Percentiles rank a stretch among this genome's conserved stretches.
Conservation (phyloP, 2,113 vertebrate genomes). For the Pavo muticus region DNA sequence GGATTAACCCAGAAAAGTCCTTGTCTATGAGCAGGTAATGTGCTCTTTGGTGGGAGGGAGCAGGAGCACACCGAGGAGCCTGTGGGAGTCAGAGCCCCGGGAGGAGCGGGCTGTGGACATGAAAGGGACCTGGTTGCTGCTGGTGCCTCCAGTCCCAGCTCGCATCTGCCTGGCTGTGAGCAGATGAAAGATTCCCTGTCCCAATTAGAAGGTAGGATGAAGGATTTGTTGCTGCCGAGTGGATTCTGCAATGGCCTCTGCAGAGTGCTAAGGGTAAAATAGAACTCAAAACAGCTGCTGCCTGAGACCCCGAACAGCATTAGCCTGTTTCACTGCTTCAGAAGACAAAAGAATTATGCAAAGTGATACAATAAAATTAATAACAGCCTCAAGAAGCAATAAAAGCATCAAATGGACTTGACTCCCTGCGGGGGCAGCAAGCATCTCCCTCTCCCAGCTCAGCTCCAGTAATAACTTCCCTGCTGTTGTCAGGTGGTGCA, state of each 20-base stretch:
- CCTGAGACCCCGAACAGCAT: neutral
- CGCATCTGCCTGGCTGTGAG: neutral
- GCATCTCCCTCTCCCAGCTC: neutral
- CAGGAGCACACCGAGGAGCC: neutral
- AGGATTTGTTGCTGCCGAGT: conserved; percentile 23
- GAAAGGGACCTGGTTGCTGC: conserved; percentile 35
- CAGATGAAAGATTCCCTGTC: conserved; percentile 11
- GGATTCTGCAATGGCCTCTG: neutral
- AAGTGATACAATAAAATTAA: conserved; percentile 36
- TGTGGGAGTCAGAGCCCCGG: neutral
- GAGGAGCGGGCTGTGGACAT: conserved; percentile 25
- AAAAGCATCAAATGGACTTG: conserved; percentile 18
- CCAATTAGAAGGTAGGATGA: neutral
- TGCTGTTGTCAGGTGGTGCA: neutral
- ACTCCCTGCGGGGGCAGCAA: neutral
- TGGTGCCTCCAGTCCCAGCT: conserved; percentile 20
- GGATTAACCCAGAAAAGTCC: conserved; percentile 44
- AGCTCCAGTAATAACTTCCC: neutral
- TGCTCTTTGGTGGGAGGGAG: neutral
- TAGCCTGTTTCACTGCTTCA: conserved; percentile 13
- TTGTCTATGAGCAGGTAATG: neutral
- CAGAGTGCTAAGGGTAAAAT: neutral
- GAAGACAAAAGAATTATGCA: conserved; percentile 4
- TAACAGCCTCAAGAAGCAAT: conserved; percentile 35
- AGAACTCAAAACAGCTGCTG: neutral